Base-by-base conservation (phyloP, 2,113 vertebrate genomes). In the Hymenochirus boettgeri region DNA sequence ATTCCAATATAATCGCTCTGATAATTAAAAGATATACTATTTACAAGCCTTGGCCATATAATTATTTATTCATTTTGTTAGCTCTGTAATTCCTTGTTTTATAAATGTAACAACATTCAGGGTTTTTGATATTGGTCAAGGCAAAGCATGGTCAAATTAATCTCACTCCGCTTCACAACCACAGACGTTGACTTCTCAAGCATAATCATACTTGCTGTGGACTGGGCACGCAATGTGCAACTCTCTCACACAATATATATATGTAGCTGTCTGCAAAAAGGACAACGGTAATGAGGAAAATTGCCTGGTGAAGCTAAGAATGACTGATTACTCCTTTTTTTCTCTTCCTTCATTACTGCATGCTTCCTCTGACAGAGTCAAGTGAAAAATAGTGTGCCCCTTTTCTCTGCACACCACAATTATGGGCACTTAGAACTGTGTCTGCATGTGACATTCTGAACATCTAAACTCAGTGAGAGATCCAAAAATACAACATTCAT, bases 281-380 rank as follows among this genome's bases (percentile, higher is more conserved):
- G 74, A 29, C 87, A 89, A 75, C 83, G 82, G 62, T 83, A 81
- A 1, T 76, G 24, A 1, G 87, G 87, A 53, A 88, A 71, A 9
- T 12, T 0, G 0, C 84, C 84, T 0, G 10, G 78, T 7, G 52
- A 71, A 88, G 52, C 69, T 86, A 89, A 0, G 61, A 71, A 18
- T 88, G 87, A 5, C 74, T 69, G 69, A 81, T 78, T 86, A 85
- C 47, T 71, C 60, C 0, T 69, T 72, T 7, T 72, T 58, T 59
- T 77, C 73, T 45, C 37, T 2, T 35, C 15, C 22, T 39, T 25
- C 45, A 52, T 17, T 12, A 39, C 46, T 24, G 25, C 55, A 1
- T 18, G 31, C 31, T 66, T 66, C n/a, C 31, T 66, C 55, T 1
- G 21, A 17, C 3, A 46, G 1, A 1, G 42, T 35, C 29, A 66